Conservation (phyloP, 2,797 vertebrate genomes). For the Alauda arvensis region DNA sequence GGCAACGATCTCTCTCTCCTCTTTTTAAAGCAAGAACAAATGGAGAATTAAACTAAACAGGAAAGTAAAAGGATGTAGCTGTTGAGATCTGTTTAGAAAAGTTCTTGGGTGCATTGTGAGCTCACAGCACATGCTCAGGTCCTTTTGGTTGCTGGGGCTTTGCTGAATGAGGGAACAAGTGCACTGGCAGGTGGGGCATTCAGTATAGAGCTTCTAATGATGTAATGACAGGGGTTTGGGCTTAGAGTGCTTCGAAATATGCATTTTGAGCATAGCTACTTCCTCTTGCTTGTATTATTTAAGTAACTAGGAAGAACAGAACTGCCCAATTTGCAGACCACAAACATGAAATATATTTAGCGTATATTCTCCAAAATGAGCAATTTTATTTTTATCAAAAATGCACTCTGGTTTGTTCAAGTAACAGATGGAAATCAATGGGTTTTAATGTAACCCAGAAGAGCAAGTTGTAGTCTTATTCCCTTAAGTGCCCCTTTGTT, state of each 20-base stretch:
- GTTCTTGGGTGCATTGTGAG: rapidly evolving
- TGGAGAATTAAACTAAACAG: background rate
- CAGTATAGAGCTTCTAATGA: background rate
- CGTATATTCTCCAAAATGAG: background rate
- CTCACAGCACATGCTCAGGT: background rate
- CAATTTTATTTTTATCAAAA: slow-evolving; percentile 49
- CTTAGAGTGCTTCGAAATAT: background rate
- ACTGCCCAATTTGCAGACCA: slow-evolving; percentile 1
- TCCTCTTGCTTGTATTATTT: background rate
- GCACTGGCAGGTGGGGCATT: background rate
- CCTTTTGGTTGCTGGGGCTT: background rate
- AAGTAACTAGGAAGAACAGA: slow-evolving; percentile 14
- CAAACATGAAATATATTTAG: slow-evolving; percentile 16
- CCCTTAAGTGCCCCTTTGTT: slow-evolving; percentile 44
- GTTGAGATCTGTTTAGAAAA: background rate
- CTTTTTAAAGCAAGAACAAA: background rate
- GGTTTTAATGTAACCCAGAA: slow-evolving; percentile 50
- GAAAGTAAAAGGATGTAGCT: background rate
- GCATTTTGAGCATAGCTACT: background rate
- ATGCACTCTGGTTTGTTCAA: slow-evolving; percentile 26
- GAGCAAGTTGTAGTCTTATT: slow-evolving; percentile 29
- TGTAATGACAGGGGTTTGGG: background rate
- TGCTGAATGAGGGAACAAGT: background rate
- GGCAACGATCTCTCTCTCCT: background rate
- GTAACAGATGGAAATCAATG: slow-evolving; percentile 55